Conservation (phyloP, 2,113 vertebrate species). For the Microtus pennsylvanicus region DNA sequence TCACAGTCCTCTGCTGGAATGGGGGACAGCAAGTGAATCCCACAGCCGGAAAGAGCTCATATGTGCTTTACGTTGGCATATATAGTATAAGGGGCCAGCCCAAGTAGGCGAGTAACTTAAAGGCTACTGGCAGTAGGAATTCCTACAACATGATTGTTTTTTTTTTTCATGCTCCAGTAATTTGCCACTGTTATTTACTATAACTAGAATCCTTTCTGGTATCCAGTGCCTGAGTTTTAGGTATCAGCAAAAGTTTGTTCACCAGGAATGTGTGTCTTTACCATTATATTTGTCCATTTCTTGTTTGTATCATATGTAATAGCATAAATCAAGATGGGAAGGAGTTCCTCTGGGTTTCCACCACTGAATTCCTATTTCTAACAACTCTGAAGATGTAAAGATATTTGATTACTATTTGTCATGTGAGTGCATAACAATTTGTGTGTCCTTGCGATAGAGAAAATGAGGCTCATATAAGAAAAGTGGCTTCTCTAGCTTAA, state of each 20-base stretch:
- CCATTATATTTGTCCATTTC: neutral
- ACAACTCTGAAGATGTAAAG: neutral
- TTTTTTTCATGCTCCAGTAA: neutral
- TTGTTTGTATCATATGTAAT: neutral
- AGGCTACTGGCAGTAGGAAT: too few species aligned
- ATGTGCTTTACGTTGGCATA: too few species aligned
- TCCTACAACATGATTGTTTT: too few species aligned
- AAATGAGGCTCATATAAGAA: neutral
- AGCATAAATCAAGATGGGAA: neutral
- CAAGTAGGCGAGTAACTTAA: too few species aligned
- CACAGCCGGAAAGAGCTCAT: rapidly evolving
- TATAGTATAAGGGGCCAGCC: too few species aligned
- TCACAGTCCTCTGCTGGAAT: too few species aligned
- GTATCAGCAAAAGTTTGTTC: neutral
- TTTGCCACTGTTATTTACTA: neutral
- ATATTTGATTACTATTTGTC: slow-evolving; percentile 11
- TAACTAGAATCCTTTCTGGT: neutral
- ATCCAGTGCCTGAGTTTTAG: neutral
- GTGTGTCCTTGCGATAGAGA: neutral
- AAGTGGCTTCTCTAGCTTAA: neutral
- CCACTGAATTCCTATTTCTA: neutral
- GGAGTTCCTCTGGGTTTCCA: slow-evolving; percentile 9
- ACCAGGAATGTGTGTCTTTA: neutral
- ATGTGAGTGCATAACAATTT: neutral
- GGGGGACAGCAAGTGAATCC: too few species aligned